Evolutionary conservation across 2,797 vertebrate species (phyloP).

Genomic region (Tinamus major): DNA sequence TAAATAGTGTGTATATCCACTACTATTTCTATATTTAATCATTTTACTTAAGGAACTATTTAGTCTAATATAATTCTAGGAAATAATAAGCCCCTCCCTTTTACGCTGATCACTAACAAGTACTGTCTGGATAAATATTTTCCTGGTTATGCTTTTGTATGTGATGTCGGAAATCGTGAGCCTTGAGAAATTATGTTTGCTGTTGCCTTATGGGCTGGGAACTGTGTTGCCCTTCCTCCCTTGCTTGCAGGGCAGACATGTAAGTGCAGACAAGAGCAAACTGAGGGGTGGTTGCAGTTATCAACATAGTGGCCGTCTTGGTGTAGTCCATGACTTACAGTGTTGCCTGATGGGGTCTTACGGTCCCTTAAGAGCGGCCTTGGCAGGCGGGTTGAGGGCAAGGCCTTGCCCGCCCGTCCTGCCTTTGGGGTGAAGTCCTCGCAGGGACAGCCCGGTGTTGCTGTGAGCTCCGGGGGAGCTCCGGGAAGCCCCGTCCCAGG

Average conservation of each 20-base stretch:
- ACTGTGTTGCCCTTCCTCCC: not conserved
- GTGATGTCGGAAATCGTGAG: not conserved
- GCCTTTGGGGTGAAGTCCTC: not conserved
- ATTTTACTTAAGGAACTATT: not conserved
- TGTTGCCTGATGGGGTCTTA: not conserved
- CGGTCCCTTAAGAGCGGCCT: not conserved
- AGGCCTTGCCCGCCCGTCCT: fast-evolving
- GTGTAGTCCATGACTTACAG: not conserved
- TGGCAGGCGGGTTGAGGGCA: not conserved
- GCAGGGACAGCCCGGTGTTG: fast-evolving
- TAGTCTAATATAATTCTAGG: not conserved
- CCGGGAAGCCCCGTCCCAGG: not conserved
- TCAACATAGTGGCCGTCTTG: not conserved
- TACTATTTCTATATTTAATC: not conserved
- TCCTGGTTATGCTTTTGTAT: not conserved
- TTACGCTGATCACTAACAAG: not conserved
- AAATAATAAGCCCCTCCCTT: not conserved
- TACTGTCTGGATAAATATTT: not conserved
- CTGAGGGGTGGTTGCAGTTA: not conserved
- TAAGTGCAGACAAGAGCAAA: not conserved
- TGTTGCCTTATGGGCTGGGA: not conserved
- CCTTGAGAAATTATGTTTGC: not conserved
- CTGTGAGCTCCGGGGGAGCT: not conserved
- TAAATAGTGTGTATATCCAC: not conserved
- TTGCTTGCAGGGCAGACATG: fast-evolving